Percentiles rank a stretch among this genome's conserved stretches.
phyloP scores from a whole-genome alignment of 2,888 invertebrate genomes.

The Eilema sororculum region DNA sequence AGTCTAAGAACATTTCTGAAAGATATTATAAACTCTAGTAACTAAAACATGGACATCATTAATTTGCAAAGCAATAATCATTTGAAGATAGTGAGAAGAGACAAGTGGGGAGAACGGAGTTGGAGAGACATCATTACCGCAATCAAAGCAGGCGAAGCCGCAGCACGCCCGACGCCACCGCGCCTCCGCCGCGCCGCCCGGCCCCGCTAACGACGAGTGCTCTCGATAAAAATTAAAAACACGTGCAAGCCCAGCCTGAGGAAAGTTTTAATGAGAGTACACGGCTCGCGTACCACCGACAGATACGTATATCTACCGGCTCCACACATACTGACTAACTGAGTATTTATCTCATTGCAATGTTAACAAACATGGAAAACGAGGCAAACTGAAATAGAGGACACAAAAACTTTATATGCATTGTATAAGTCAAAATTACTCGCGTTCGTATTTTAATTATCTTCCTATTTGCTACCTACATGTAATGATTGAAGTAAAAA shows the following conservation, averaged over 20 bases:
- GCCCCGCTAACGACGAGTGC: conserved; percentile 81
- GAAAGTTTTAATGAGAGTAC: conserved; percentile 87
- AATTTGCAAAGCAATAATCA: conserved; percentile 79
- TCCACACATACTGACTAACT: conserved; percentile 23
- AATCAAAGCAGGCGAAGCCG: conserved; percentile 83
- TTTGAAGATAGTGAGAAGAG: conserved; percentile 79
- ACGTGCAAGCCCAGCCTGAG: conserved; percentile 85
- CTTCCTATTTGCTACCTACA: not conserved
- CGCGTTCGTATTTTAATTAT: conserved; percentile 5
- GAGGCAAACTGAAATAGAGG: conserved; percentile 3
- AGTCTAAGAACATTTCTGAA: conserved; percentile 21
- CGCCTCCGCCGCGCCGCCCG: conserved; percentile 28
- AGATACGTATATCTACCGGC: conserved; percentile 52
- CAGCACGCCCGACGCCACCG: conserved; percentile 56
- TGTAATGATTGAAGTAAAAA: too few relatives aligned
- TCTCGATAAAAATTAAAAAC: conserved; percentile 88
- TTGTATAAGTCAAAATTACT: not conserved
- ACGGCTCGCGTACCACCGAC: conserved; percentile 69
- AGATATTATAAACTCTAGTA: conserved; percentile 46
- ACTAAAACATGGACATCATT: conserved; percentile 73
- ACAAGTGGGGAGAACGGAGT: conserved; percentile 66
- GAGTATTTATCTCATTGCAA: conserved; percentile 41
- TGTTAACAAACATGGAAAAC: conserved; percentile 24
- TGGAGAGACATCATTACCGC: conserved; percentile 85
- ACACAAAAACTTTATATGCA: not conserved